A percentile compares a stretch with the other conserved stretches of the same genome.
Evolutionary conservation across 2,888 invertebrate species (phyloP).

Genomic region (Eupithecia dodoneata): DNA sequence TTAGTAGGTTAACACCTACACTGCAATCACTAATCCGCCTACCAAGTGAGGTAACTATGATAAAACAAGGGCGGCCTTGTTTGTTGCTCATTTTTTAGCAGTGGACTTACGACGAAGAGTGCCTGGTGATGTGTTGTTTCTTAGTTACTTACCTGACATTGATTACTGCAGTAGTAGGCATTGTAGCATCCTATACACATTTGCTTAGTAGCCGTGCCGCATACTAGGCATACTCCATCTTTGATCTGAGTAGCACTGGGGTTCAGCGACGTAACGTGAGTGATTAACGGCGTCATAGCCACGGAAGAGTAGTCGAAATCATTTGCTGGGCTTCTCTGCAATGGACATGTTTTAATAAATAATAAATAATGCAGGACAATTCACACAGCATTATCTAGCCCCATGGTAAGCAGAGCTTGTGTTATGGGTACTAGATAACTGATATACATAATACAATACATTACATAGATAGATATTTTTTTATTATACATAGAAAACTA

Average conservation of each 20-base stretch:
- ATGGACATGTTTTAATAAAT: background rate
- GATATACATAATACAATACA: too few relatives aligned
- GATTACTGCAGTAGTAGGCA: conserved; percentile 55
- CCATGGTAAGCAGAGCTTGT: too few relatives aligned
- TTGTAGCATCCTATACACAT: conserved; percentile 51
- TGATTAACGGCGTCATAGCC: conserved; percentile 47
- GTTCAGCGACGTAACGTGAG: conserved; percentile 52
- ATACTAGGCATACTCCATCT: conserved; percentile 51
- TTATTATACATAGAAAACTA: too few relatives aligned
- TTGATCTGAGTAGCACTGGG: conserved; percentile 36
- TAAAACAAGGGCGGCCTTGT: too few relatives aligned
- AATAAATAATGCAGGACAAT: too few relatives aligned
- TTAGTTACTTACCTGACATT: conserved; percentile 57
- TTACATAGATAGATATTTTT: too few relatives aligned
- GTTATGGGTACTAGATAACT: too few relatives aligned
- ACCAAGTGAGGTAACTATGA: background rate
- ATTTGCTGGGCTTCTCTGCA: conserved; percentile 24
- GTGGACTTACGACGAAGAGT: background rate
- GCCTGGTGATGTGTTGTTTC: background rate
- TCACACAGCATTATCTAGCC: too few relatives aligned
- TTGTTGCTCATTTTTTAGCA: background rate
- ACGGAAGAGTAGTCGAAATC: conserved; percentile 1
- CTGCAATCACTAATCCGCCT: background rate
- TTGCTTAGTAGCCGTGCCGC: conserved; percentile 46
- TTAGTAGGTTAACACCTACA: background rate